A percentile compares a stretch with the other conserved stretches of the same genome.
Conservation (phyloP, 2,888 invertebrate species). For the Cancer borealis region DNA sequence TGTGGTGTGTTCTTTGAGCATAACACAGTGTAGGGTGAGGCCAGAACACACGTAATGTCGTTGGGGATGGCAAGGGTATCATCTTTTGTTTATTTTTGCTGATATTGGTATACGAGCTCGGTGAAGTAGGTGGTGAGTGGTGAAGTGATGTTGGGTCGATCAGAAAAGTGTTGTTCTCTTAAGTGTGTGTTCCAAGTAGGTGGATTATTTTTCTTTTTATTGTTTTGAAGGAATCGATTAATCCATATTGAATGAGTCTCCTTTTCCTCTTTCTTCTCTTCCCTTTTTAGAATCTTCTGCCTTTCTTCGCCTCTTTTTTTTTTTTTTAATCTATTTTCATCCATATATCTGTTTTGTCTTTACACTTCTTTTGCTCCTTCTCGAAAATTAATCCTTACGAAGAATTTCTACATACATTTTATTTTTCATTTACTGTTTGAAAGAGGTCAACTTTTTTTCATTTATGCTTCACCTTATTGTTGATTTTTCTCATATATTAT, state of each 20-base stretch:
- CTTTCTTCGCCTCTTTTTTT: too few relatives aligned
- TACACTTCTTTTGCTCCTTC: too few relatives aligned
- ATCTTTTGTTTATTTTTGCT: conserved; percentile 11
- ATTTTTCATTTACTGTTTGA: too few relatives aligned
- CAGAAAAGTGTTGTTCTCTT: not conserved
- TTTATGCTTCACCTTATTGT: too few relatives aligned
- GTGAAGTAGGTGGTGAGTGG: not conserved
- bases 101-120: not conserved
- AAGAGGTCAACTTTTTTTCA: too few relatives aligned
- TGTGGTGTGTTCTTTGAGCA: not conserved
- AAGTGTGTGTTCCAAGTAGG: not conserved
- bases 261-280: not conserved
- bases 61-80: not conserved
- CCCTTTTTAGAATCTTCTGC: too few relatives aligned
- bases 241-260: not conserved
- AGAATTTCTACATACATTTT: too few relatives aligned
- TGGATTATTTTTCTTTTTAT: not conserved
- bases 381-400: too few relatives aligned
- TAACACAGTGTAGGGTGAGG: not conserved
- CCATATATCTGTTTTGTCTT: too few relatives aligned
- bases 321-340: too few relatives aligned
- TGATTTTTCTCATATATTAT: too few relatives aligned
- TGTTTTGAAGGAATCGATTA: not conserved
- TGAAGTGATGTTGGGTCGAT: not conserved
- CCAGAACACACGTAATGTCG: not conserved